Base-by-base conservation (phyloP, 2,113 vertebrate genomes). In the Orientallactaga bullata region DNA sequence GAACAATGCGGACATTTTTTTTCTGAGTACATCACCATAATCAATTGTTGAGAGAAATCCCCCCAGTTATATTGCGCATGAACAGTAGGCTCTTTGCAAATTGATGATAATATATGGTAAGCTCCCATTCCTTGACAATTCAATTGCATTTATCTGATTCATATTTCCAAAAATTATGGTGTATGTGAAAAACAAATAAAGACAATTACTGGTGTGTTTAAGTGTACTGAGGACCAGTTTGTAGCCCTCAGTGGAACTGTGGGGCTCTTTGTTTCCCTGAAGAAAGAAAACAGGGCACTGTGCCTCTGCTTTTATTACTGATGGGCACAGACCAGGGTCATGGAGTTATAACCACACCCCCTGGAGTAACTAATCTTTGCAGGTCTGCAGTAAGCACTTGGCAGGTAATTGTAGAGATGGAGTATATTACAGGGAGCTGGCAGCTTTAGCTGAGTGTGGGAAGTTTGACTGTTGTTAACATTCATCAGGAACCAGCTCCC, bases 301-400 rank as follows among this genome's bases (percentile, higher is more conserved):
- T 58, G 60, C 39, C 88, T 94, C 95, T 90, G 72, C 92, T 66
- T 90, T 95, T 93, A 58, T 93, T 90, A 90, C 60, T 61, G 73
- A 86, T 65, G 80, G 60, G 71, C 78, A 84, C 37, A 74, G 82
- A 95, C 79, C 1, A 39, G 58, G 82, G 65, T 58, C 71, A 16
- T 60, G 47, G 42, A 85, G 80, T 74, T 94, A 82, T 35, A 91
- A 88, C 65, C 79, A 90, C 23, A 81, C 63, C 60, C 81, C 13
- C 11, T 66, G 77, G 87, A 89, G 91, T 95, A 89, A 87, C 81
- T 94, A 90, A 91, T 91, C 91, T 83, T 89, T 47, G 51, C 18
- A 73, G 60, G 23, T 58, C 58, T 81, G 28, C 85, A 86, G 37
- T 37, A 20, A 80, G 51, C 77, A 77, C 51, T 71, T 96, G 96